Base-by-base conservation (phyloP, 2,888 invertebrate species). In the Dorcus parallelipipedus region DNA sequence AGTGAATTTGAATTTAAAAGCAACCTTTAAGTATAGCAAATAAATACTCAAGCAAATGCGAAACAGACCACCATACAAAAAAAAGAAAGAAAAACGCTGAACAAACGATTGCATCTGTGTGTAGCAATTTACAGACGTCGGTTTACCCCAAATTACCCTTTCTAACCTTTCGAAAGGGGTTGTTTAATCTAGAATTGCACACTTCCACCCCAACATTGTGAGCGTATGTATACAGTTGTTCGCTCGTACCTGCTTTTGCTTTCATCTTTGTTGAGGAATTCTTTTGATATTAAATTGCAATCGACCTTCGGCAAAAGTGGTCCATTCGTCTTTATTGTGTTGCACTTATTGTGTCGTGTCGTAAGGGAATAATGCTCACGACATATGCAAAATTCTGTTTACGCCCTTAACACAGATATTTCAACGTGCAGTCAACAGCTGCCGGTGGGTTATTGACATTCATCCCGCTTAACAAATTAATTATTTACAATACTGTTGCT, bases 151-250 rank as follows among this genome's bases (percentile, higher is more conserved):
- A 10, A 45, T 45, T 56, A 54, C 47, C 59, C 59, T 56, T 62
- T 59, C 48, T 51, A 50, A 55, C 52, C 60, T 54, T 53, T 59
- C 49, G 56, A 49, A 56, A 58, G 60, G 62, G 59, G 49, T 55
- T 54, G 50, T 54, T 20, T 53, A 43, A 42, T 56, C 54, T 54
- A 53, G 59, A 62, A 64, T 64, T 64, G 62, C 62, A 60, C 60
- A 60, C 62, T 64, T 64, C 58, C 59, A 52, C 60, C 60, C 58
- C 43, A 45, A 45, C 45, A 20, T 39, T 52, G 26, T 10, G 17
- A 55, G 26, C 51, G 38, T 23, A 40, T 17, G 55, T 9, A 20
- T 47, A 54, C 38, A 33, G 17, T 9, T 47, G 14, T 26, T 14
- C 40, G 14, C 50, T 38, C 9, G 50, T 17, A 49, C 38, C 38